These are phyloP conservation scores for Seriola rivoliana DNA, from an alignment of 2,113 vertebrate genomes.

Conservation along the genomic window DNA sequence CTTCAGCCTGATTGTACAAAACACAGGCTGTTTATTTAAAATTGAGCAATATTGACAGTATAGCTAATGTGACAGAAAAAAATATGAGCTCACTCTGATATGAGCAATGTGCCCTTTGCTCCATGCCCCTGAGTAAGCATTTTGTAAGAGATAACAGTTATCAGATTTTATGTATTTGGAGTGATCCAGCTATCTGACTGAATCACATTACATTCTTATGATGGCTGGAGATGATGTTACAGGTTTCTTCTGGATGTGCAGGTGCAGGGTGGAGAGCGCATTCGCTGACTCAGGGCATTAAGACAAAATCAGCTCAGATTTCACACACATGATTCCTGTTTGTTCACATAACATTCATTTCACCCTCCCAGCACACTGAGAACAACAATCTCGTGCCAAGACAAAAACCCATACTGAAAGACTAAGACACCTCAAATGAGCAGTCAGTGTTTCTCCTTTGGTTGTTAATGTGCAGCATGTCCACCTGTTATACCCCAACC, in stretches of 20 bases:
- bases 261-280: background rate
- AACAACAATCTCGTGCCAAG: background rate
- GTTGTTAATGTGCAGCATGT: constrained; percentile 22
- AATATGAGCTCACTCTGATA: too few relatives aligned
- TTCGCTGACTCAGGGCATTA: constrained; percentile 23
- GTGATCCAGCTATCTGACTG: background rate
- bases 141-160: constrained; percentile 41
- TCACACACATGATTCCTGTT: constrained; percentile 3
- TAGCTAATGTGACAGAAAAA: too few relatives aligned
- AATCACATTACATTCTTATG: constrained; percentile 1
- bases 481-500: background rate
- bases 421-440: background rate
- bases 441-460: constrained; percentile 2
- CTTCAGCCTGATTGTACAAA: background rate
- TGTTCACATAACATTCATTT: constrained; percentile 15
- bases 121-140: constrained; percentile 44
- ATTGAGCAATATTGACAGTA: too few relatives aligned
- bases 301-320: constrained; percentile 25
- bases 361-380: background rate
- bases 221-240: background rate
- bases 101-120: constrained; percentile 41
- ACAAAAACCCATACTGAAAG: background rate
- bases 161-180: constrained; percentile 26
- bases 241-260: constrained; percentile 2
- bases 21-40: background rate